Evolutionary conservation across 2,888 invertebrate species (phyloP), one percentile per base, ranked within the genome.

Genomic region (Lasioglossum morio): DNA sequence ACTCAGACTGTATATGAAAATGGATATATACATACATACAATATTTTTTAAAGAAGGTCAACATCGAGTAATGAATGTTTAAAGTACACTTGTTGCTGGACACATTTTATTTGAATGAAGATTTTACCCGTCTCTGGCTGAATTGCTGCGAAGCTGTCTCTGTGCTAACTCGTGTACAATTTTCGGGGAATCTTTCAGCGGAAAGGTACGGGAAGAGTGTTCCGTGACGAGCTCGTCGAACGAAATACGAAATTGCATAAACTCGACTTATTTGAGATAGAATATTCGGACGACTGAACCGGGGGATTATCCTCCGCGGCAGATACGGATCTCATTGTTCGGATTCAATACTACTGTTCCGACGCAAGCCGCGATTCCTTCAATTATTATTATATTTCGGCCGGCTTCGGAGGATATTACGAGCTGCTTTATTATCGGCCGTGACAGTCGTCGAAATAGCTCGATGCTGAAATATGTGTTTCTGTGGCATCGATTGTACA

Each of bases 281-380:
- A 69, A 40, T 40, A 69, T n/a, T 69, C 69, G n/a, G 69, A 12
- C 69, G 4, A 40, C 69, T 40, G 69, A 69, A 69, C n/a, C 2
- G 14, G 66, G 37, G 40, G 34, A 69, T 37, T 69, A 69, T 69
- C 69, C 37, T 69, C 19, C 37, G 37, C 12, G 10, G 69, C 37
- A n/a, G 37, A 69, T 69, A 69, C 69, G 69, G n/a, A 37, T 37
- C 37, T 37, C 69, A 69, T 69, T 69, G 37, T 69, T 69, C 69
- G 37, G 23, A 37, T n/a, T 34, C 69, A 40, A 40, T 69, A 69
- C 69, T 5, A 4, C 69, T 23, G 69, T 37, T 37, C 69, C n/a
- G 69, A 23, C 37, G 69, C 69, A 4, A 40, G 23, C n/a, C 34
- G 23, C 12, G 37, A 69, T 69, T 69, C 19, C 37, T 69, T 7